phyloP scores from a whole-genome alignment of 1,140 invertebrate genomes.

The Leptinotarsa texana region DNA sequence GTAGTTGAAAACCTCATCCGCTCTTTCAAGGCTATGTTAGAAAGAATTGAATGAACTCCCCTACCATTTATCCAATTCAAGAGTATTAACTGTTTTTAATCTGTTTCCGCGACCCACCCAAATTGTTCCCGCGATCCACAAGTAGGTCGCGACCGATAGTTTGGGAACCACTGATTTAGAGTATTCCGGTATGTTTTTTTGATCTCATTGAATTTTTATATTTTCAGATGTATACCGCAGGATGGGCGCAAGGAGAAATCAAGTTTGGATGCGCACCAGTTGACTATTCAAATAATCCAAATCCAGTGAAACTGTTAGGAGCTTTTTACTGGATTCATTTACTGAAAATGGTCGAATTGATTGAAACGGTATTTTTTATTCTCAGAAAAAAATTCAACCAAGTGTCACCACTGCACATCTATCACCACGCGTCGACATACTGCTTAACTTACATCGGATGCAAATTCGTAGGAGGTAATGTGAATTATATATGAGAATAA shows the following conservation, averaged over 20 bases:
- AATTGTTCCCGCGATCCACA: too few species aligned
- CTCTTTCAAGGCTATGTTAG: too few species aligned
- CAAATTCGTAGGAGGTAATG: conserved; percentile 66
- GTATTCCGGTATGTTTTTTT: too few species aligned
- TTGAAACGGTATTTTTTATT: conserved; percentile 68
- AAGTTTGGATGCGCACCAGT: conserved; percentile 68
- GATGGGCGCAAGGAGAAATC: conserved; percentile 54
- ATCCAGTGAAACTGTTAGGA: conserved; percentile 63
- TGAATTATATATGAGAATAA: background rate
- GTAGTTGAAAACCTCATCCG: too few species aligned
- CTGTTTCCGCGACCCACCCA: too few species aligned
- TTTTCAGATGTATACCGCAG: conserved; percentile 18
- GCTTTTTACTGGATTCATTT: conserved; percentile 57
- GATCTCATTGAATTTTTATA: too few species aligned
- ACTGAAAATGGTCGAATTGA: conserved; percentile 57
- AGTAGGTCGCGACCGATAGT: too few species aligned
- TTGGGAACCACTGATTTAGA: too few species aligned
- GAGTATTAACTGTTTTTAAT: too few species aligned
- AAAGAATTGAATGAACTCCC: too few species aligned
- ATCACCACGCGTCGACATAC: conserved; percentile 69
- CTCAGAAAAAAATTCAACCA: conserved; percentile 73
- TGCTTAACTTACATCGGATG: conserved; percentile 71
- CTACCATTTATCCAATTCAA: too few species aligned
- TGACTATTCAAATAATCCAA: conserved; percentile 65
- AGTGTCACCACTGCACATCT: conserved; percentile 72